A percentile compares a stretch with the other conserved stretches of the same genome.
Conservation (phyloP, 2,113 vertebrate genomes). For the Propithecus coquereli region DNA sequence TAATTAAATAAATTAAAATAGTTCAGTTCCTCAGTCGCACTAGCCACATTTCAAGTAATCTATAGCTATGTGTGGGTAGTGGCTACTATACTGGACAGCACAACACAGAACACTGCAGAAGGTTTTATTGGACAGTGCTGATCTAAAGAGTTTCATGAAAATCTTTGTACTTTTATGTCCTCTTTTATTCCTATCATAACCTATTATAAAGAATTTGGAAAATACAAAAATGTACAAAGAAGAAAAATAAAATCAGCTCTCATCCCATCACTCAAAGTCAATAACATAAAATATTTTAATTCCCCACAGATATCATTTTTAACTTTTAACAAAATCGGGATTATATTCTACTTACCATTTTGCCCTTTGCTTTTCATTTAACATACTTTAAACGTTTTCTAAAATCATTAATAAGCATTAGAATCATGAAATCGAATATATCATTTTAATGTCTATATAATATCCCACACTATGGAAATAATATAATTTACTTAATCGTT, state of each 20-base stretch:
- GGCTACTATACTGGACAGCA: not conserved
- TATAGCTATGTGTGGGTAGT: not conserved
- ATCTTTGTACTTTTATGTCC: not conserved
- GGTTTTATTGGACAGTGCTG: not conserved
- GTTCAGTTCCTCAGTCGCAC: not conserved
- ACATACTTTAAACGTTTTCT: not conserved
- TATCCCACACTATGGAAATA: not conserved
- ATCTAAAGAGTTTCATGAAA: not conserved
- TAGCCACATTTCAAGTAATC: not conserved
- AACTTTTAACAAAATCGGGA: constrained; percentile 7
- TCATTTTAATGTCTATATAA: not conserved
- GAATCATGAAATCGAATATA: not conserved
- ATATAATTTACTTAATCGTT: not conserved
- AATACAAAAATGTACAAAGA: not conserved
- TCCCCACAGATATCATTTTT: not conserved
- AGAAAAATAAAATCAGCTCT: not conserved
- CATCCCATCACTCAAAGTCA: not conserved
- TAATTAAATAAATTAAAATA: not conserved
- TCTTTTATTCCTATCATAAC: not conserved
- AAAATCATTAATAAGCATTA: constrained; percentile 2
- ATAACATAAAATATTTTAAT: not conserved
- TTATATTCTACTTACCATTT: constrained; percentile 5
- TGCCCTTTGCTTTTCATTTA: not conserved
- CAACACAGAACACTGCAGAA: not conserved
- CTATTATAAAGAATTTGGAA: not conserved